Evolutionary conservation across 2,888 invertebrate genomes (phyloP).

Genomic region (Hipparchia sbordonii): DNA sequence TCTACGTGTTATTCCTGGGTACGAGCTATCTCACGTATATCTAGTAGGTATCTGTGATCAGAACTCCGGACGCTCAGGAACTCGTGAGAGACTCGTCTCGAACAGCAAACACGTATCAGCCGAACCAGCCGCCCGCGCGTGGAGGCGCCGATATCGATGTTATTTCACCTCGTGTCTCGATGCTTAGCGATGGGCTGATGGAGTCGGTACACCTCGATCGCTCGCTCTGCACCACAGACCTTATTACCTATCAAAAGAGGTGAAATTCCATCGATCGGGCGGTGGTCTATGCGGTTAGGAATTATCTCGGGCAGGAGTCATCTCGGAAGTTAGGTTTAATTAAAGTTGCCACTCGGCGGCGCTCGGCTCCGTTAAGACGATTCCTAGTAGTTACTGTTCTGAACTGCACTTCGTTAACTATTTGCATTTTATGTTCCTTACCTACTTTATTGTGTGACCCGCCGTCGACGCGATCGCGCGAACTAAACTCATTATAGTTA

Average conservation of each 20-base stretch:
- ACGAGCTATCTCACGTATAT: too few species aligned
- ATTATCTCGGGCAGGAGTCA: constrained; percentile 70
- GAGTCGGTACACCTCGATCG: constrained; percentile 30
- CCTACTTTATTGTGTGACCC: constrained; percentile 32
- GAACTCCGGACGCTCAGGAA: too few species aligned
- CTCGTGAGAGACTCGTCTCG: too few species aligned
- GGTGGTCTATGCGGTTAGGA: constrained; percentile 42
- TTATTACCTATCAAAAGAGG: constrained; percentile 44
- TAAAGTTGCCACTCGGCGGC: constrained; percentile 66
- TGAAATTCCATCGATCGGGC: constrained; percentile 33
- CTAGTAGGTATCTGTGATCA: too few species aligned
- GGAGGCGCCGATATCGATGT: constrained; percentile 20
- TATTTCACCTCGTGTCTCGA: background rate
- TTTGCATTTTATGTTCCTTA: constrained; percentile 59
- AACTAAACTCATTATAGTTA: background rate
- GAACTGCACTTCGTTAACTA: constrained; percentile 61
- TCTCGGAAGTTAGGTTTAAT: constrained; percentile 76
- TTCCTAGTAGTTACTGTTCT: constrained; percentile 50
- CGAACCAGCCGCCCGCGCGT: too few species aligned
- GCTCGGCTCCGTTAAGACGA: constrained; percentile 57
- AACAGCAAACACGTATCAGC: too few species aligned
- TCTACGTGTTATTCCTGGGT: too few species aligned
- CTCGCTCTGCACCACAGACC: constrained; percentile 31
- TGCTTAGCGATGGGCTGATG: background rate
- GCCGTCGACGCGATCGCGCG: background rate